phyloP scores from a whole-genome alignment of 2,113 vertebrate genomes.

The Spilogale gracilis region DNA sequence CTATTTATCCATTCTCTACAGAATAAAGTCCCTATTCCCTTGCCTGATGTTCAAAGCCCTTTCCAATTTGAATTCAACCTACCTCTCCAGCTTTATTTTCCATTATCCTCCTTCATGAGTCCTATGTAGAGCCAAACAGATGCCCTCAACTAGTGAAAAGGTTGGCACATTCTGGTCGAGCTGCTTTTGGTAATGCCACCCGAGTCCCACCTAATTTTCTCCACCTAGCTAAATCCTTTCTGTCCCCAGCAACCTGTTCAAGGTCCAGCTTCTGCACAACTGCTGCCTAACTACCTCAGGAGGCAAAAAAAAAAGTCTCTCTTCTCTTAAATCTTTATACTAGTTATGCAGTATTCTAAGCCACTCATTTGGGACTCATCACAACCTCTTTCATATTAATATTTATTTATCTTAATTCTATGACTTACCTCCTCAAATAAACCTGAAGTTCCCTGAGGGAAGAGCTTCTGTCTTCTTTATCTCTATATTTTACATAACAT shows the following conservation, averaged over 20 bases:
- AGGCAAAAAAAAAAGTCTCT: background rate
- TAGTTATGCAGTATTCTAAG: background rate
- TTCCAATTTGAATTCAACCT: background rate
- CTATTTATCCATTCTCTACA: background rate
- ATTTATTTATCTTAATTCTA: constrained; percentile 52
- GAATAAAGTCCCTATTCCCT: constrained; percentile 14
- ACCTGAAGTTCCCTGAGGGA: background rate
- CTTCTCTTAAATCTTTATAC: background rate
- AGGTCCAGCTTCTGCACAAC: background rate
- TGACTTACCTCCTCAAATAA: constrained; percentile 3
- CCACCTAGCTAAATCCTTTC: background rate
- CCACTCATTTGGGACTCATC: background rate
- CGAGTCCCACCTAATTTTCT: background rate
- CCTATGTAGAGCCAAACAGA: background rate
- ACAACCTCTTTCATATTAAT: background rate
- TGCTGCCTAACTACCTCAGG: background rate
- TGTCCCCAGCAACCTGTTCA: background rate
- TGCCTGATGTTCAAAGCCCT: constrained; percentile 7
- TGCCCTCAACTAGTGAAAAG: background rate
- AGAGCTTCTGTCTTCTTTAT: constrained; percentile 31
- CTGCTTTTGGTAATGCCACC: background rate
- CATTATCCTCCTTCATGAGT: background rate
- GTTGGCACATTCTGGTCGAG: background rate
- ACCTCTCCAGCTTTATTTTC: background rate
- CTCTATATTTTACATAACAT: constrained; percentile 7